phyloP scores from a whole-genome alignment of 2,888 invertebrate species.

The Machimus rusticus region DNA sequence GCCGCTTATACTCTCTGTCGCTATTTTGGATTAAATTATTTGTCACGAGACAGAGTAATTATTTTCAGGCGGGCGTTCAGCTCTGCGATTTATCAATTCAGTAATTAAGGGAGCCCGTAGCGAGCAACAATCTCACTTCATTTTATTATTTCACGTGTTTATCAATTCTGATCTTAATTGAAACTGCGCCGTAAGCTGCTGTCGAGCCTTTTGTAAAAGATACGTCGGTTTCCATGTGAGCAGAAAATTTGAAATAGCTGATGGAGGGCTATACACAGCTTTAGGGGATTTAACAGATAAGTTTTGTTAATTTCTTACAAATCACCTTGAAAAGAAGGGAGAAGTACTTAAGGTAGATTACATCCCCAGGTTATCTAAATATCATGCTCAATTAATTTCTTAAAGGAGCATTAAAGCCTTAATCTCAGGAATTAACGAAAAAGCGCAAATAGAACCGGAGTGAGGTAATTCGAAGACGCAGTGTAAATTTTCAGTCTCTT shows the following conservation, averaged over 20 bases:
- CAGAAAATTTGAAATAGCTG: background rate
- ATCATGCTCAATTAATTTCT: background rate
- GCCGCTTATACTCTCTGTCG: background rate
- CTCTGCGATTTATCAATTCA: conserved; percentile 4
- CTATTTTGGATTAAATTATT: background rate
- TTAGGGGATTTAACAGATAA: background rate
- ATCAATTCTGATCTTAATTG: conserved; percentile 27
- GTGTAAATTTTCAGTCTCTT: background rate
- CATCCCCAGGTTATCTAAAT: background rate
- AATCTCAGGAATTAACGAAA: background rate
- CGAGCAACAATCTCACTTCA: background rate
- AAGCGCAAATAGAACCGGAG: background rate
- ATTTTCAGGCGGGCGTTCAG: background rate
- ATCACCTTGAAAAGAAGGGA: background rate
- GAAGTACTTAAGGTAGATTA: background rate
- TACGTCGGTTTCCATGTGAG: background rate
- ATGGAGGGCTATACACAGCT: background rate
- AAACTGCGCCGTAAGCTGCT: background rate
- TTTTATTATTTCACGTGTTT: background rate
- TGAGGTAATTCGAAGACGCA: background rate
- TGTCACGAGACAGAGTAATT: background rate
- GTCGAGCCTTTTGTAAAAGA: background rate
- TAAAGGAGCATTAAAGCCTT: background rate
- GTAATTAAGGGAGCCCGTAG: background rate
- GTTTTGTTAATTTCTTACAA: background rate